phyloP scores from a whole-genome alignment of 2,797 vertebrate species.

The Protonibea diacanthus region DNA sequence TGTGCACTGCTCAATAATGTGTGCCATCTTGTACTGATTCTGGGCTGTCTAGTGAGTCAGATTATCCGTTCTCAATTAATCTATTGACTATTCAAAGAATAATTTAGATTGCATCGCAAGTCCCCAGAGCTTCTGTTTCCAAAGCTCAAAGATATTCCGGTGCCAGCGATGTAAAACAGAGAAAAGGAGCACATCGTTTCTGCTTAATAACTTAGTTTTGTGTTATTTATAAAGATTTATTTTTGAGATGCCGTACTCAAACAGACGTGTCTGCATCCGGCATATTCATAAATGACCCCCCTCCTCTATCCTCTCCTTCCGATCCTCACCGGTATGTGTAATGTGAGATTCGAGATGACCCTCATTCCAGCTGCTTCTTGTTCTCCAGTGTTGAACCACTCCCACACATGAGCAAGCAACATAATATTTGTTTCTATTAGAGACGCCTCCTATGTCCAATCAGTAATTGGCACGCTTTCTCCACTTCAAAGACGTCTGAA shows the following conservation, averaged over 20 bases:
- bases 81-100: not conserved
- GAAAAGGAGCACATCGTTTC: not conserved
- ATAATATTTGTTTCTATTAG: slow-evolving; percentile 84
- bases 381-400: slow-evolving; percentile 68
- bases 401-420: slow-evolving; percentile 72
- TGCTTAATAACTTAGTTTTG: not conserved
- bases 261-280: slow-evolving; percentile 45
- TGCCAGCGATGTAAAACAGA: not conserved
- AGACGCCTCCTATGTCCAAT: slow-evolving; percentile 72
- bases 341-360: slow-evolving; percentile 81
- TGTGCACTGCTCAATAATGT: not conserved
- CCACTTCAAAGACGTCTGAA: slow-evolving; percentile 79
- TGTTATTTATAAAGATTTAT: slow-evolving; percentile 1
- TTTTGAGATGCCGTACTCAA: slow-evolving; percentile 37
- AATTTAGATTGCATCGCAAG: not conserved
- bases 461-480: slow-evolving; percentile 79
- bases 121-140: not conserved
- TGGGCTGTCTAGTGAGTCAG: no score
- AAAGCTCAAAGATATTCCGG: not conserved
- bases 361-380: slow-evolving; percentile 80
- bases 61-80: no score
- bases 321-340: slow-evolving; percentile 71
- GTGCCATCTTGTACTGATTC: no score
- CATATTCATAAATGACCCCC: slow-evolving; percentile 60
- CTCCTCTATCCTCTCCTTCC: slow-evolving; percentile 37